These are phyloP conservation scores for Phrynocephalus vlangalii DNA, from an alignment of 2,797 vertebrate genomes.

Conservation along the genomic window DNA sequence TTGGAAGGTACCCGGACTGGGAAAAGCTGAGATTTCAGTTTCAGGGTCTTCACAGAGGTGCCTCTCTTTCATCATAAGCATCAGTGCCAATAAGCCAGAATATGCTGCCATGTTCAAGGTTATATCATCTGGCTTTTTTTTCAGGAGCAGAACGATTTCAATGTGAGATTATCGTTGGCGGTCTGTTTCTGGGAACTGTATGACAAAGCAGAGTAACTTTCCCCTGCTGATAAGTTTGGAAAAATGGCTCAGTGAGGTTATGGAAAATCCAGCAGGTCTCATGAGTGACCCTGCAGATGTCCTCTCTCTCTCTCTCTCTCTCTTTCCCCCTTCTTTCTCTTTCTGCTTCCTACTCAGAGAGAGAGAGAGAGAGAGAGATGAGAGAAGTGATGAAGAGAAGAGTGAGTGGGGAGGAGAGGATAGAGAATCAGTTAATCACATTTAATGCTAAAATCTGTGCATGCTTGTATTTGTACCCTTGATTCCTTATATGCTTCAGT, in stretches of 20 bases:
- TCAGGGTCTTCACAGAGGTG: not conserved
- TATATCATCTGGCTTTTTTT: not conserved
- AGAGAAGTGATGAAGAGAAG: too few relatives aligned
- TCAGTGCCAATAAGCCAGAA: not conserved
- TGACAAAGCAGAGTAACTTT: slow-evolving; percentile 22
- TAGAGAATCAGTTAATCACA: too few relatives aligned
- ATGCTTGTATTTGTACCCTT: not conserved
- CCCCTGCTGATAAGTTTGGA: slow-evolving; percentile 35
- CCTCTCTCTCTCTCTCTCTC: too few relatives aligned
- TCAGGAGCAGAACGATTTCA: not conserved
- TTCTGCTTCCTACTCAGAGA: too few relatives aligned
- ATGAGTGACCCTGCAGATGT: not conserved
- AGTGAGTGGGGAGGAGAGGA: too few relatives aligned
- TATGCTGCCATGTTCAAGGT: not conserved
- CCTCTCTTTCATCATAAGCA: not conserved
- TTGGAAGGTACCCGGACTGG: not conserved
- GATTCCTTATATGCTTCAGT: not conserved
- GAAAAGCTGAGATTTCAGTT: not conserved
- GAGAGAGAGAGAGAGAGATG: not conserved
- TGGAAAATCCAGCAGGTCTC: slow-evolving; percentile 40
- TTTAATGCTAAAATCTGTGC: not conserved
- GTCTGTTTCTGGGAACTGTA: slow-evolving; percentile 16
- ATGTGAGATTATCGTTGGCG: not conserved
- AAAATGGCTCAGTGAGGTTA: slow-evolving; percentile 33
- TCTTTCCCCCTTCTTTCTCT: not conserved